Conservation (phyloP, 2,797 vertebrate genomes). For the Cuculus canorus region DNA sequence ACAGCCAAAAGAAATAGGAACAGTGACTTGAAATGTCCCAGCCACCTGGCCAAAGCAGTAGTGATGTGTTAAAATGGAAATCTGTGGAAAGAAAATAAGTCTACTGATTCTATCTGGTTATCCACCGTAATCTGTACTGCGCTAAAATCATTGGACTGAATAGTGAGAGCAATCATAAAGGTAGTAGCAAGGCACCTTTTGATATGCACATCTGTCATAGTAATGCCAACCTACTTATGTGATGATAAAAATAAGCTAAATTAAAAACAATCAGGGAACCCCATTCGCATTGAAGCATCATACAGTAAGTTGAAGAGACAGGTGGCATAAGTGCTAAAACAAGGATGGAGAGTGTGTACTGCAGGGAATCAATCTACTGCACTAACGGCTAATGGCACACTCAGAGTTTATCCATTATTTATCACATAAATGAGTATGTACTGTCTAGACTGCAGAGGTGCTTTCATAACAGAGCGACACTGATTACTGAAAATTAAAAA, state of each 20-base stretch:
- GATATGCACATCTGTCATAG: slow-evolving; percentile 3
- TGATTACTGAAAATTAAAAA: slow-evolving; percentile 70
- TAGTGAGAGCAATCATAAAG: neutral
- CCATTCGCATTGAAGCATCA: slow-evolving; percentile 18
- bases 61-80: neutral
- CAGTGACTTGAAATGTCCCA: neutral
- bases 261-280: slow-evolving; percentile 59
- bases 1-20: neutral
- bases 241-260: slow-evolving; percentile 60
- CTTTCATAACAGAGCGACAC: slow-evolving; percentile 57
- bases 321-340: slow-evolving; percentile 59
- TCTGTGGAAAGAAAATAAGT: neutral
- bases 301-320: slow-evolving; percentile 41
- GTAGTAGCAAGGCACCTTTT: neutral
- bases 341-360: slow-evolving; percentile 48
- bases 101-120: neutral
- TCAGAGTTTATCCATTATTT: slow-evolving; percentile 76
- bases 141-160: neutral
- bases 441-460: slow-evolving; percentile 69
- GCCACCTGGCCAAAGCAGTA: neutral
- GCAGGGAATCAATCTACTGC: slow-evolving; percentile 63
- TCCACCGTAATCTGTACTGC: neutral
- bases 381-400: slow-evolving; percentile 65
- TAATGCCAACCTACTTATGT: slow-evolving; percentile 10
- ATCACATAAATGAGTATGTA: slow-evolving; percentile 67